phyloP scores from a whole-genome alignment of 2,888 invertebrate species.

The Drosophila peninsularis region DNA sequence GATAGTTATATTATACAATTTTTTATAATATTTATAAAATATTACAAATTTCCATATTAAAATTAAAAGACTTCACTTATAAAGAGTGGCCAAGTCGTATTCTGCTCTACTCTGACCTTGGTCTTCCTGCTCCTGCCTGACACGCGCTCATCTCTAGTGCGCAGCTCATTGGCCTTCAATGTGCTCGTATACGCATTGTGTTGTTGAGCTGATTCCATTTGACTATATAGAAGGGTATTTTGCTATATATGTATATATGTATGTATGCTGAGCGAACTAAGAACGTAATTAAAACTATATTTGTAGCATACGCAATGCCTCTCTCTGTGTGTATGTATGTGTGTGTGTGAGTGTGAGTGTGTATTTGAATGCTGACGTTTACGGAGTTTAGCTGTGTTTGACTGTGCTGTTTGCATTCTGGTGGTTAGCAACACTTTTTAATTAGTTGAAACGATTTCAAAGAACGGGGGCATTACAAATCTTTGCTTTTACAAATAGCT shows the following conservation, averaged over 20 bases:
- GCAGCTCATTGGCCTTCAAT: constrained; percentile 45
- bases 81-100: too few species aligned
- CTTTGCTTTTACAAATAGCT: constrained; percentile 28
- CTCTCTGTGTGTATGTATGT: constrained; percentile 16
- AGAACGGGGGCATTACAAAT: constrained; percentile 39
- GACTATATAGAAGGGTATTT: constrained; percentile 20
- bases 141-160: constrained; percentile 9
- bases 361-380: constrained; percentile 48
- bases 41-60: too few species aligned
- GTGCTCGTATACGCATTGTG: constrained; percentile 37
- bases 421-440: constrained; percentile 71
- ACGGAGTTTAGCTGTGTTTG: constrained; percentile 49
- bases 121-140: neutral
- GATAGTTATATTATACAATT: neutral
- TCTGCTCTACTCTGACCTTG: neutral
- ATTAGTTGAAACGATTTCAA: constrained; percentile 76
- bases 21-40: neutral
- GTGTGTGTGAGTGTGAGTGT: constrained; percentile 20
- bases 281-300: constrained; percentile 75
- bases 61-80: too few species aligned
- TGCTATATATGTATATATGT: constrained; percentile 3
- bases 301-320: constrained; percentile 45
- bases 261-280: constrained; percentile 35
- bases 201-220: constrained; percentile 27
- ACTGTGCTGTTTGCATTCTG: constrained; percentile 49